Base-by-base conservation (phyloP, 1,140 invertebrate species). In the Brachionus rotundiformis region DNA sequence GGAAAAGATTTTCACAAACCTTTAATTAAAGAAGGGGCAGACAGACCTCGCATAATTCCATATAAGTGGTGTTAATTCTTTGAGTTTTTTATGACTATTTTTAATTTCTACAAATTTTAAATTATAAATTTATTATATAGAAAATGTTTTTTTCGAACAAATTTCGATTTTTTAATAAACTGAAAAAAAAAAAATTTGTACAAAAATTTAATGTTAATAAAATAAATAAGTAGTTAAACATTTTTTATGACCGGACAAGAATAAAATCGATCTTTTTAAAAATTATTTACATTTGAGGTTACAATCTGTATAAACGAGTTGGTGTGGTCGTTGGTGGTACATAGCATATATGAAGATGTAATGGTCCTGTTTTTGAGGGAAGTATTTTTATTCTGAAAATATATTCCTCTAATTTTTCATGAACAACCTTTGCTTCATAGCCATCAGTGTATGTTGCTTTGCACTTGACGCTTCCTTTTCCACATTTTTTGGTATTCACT, bases 1-100 rank as follows among this genome's bases (percentile, higher is more conserved):
- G 96, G 96, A 23, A 91, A 96, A 68, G 96, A 98, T 89, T 98
- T 96, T 89, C 96, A 99, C 90, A 98, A 98, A 90, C 96, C 96
- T 54, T 91, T 99, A 84, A 95, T 98, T 82, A 99, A 99, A 90
- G 96, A 98, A 90, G 96, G 96, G 83, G 95, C 96, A 85, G 96
- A 98, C 90, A 90, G 96, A 81, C 90, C 89, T 25, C n/a, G 81
- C 11, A 82, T 33, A 59, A 54, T 82, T 39, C 68, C 81, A 11
- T 75, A 71, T 29, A 63, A 63, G 47, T 82, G 81, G 81, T 73
- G 33, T 3, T 71, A 75, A 71, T 27, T 33, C n/a, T 41, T 11
- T 0, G 10, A 39, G 16, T 49, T 75, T 75, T 11, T 49, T 39
- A 13, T 41, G 27, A n/a, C 13, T 4, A 36, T 49, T 75, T 27